Evolutionary conservation across 2,113 vertebrate species (phyloP), one percentile per base, ranked within the genome.

Genomic region (Festucalex cinctus): DNA sequence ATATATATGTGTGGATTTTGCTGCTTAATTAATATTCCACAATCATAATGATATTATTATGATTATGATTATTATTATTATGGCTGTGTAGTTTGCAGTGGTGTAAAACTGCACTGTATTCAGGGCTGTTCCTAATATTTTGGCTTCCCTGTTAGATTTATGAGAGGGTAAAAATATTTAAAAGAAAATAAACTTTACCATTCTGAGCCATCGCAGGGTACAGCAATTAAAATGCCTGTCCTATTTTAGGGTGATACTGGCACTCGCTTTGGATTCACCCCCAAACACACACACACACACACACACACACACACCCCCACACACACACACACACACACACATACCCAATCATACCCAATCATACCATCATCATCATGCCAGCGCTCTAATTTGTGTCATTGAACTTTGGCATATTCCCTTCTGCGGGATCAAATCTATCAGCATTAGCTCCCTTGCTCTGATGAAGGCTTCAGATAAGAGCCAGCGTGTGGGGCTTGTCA

Each of bases 171-270:
- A 46, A 46, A 46, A 17, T 46, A 46, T 46, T 46, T 6, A 51
- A 22, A 51, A 9, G 8, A n/a, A n/a, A 10, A 51, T 22, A 51
- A 17, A 32, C 28, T 32, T 59, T 44, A 80, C 68, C 63, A 68
- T 78, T 82, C 82, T 88, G 83, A 90, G 75, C 57, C 77, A 79
- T 75, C 66, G 78, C 86, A 90, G 88, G 67, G 77, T 68, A 71
- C 79, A 77, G 80, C 89, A 88, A 91, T 91, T 90, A 89, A 90
- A 88, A 90, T 91, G 78, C 89, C 85, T 85, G 67, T 62, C 66
- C 86, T 90, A 91, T 89, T 91, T 89, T 72, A 86, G 80, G 81
- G 70, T 82, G 83, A 76, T 83, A 85, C 78, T 76, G 84, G 84
- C 65, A 3, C 72, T 63, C 71, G 71, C 84, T 76, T 74, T 81